Percentiles rank a stretch among this genome's conserved stretches.
phyloP scores from a whole-genome alignment of 2,113 vertebrate species.

The Hydropotes inermis region DNA sequence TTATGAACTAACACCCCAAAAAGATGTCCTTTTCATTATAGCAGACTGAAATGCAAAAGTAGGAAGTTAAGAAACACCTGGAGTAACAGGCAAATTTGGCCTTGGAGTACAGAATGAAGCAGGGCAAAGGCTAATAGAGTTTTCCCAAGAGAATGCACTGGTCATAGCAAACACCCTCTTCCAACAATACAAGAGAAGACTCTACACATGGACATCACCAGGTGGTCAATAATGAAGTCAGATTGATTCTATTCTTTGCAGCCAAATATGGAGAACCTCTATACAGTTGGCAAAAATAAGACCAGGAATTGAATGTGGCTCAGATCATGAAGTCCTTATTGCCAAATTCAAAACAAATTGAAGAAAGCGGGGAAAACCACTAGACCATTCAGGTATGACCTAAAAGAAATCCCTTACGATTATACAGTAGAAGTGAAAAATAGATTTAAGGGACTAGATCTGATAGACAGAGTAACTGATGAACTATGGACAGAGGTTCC shows the following conservation, averaged over 20 bases:
- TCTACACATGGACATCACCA: not conserved
- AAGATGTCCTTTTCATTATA: not conserved
- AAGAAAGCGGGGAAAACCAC: not conserved
- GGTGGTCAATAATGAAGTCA: not conserved
- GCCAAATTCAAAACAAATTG: not conserved
- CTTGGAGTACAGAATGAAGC: not conserved
- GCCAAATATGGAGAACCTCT: not conserved
- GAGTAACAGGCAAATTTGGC: not conserved
- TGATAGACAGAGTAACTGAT: not conserved
- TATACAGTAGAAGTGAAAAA: not conserved
- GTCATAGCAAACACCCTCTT: not conserved
- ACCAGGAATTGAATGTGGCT: not conserved
- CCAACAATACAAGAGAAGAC: not conserved
- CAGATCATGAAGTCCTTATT: not conserved
- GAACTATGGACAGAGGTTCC: accelerated
- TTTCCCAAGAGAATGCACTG: not conserved
- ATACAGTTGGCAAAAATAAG: not conserved
- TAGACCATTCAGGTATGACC: not conserved
- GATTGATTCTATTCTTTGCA: not conserved
- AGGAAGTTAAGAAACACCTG: not conserved
- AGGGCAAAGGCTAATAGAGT: not conserved
- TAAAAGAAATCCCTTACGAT: not conserved
- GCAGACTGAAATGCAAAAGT: not conserved
- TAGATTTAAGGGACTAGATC: not conserved
- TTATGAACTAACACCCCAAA: not conserved